These are phyloP conservation scores for Melanchra persicariae DNA, from an alignment of 2,888 invertebrate genomes.

Conservation along the genomic window DNA sequence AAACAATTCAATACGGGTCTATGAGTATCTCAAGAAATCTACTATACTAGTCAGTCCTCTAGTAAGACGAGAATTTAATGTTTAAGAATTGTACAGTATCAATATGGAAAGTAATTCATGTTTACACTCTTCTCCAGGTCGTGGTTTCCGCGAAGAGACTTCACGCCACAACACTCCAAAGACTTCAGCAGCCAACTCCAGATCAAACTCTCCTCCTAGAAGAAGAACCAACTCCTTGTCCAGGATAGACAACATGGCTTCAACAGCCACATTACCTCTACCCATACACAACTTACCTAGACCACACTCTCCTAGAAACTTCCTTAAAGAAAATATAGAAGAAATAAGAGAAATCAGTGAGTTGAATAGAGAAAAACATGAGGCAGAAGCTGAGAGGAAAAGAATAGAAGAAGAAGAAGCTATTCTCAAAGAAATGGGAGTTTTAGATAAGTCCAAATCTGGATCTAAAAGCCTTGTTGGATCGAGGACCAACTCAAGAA, in stretches of 20 bases:
- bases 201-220: constrained; percentile 84
- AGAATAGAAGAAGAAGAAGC: constrained; percentile 87
- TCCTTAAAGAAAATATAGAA: constrained; percentile 88
- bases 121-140: constrained; percentile 76
- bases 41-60: too few species aligned
- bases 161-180: constrained; percentile 90
- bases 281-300: constrained; percentile 75
- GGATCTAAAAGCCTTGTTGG: constrained; percentile 62
- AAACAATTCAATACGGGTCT: too few species aligned
- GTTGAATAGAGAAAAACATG: constrained; percentile 87
- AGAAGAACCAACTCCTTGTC: constrained; percentile 85
- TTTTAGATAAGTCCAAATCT: constrained; percentile 79
- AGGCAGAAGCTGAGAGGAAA: constrained; percentile 85
- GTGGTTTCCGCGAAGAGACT: constrained; percentile 89
- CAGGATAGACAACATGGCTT: constrained; percentile 86
- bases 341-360: constrained; percentile 87
- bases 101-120: background rate
- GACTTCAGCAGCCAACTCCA: constrained; percentile 84
- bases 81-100: too few species aligned
- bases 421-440: constrained; percentile 86
- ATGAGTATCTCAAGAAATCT: too few species aligned
- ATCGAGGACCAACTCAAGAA: constrained; percentile 79
- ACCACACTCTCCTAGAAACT: constrained; percentile 86
- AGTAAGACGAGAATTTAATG: too few species aligned
- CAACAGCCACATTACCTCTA: constrained; percentile 79